Evolutionary conservation across 2,888 invertebrate genomes (phyloP).

Genomic region (Eulithis testata): DNA sequence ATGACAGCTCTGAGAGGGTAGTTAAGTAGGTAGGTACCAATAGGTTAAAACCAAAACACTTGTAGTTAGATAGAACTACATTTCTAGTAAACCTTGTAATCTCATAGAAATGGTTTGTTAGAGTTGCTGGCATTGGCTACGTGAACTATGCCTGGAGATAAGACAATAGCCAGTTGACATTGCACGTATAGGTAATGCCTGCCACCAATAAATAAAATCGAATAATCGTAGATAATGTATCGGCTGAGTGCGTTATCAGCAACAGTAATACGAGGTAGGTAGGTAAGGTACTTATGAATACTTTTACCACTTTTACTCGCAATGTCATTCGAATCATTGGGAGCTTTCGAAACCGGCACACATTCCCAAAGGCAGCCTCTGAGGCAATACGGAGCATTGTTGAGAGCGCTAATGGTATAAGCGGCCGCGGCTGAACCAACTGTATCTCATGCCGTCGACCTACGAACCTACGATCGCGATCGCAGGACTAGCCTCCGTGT

Average conservation of each 20-base stretch:
- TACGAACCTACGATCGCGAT: slow-evolving; percentile 70
- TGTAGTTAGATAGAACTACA: slow-evolving; percentile 5
- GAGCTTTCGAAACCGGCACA: slow-evolving; percentile 71
- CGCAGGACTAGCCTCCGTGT: slow-evolving; percentile 59
- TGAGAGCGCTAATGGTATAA: slow-evolving; percentile 61
- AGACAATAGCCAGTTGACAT: slow-evolving; percentile 65
- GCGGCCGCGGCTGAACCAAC: slow-evolving; percentile 43
- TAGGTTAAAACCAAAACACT: neutral
- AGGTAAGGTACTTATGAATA: slow-evolving; percentile 35
- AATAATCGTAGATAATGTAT: slow-evolving; percentile 71
- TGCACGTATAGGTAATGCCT: slow-evolving; percentile 49
- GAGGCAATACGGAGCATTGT: slow-evolving; percentile 48
- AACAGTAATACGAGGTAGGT: slow-evolving; percentile 49
- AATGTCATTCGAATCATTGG: slow-evolving; percentile 45
- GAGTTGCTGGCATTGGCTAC: slow-evolving; percentile 22
- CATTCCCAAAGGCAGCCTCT: slow-evolving; percentile 54
- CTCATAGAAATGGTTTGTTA: slow-evolving; percentile 10
- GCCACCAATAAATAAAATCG: slow-evolving; percentile 53
- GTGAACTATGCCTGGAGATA: slow-evolving; percentile 55
- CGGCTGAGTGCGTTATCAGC: slow-evolving; percentile 64
- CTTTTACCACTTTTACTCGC: slow-evolving; percentile 55
- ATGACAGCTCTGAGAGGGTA: slow-evolving; percentile 9
- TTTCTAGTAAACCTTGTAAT: slow-evolving; percentile 17
- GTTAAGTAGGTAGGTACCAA: slow-evolving; percentile 6
- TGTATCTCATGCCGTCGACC: slow-evolving; percentile 71